A percentile compares a stretch with the other conserved stretches of the same genome.
These are phyloP conservation scores for Pitangus sulphuratus DNA, from an alignment of 2,797 vertebrate genomes.

Conservation along the genomic window DNA sequence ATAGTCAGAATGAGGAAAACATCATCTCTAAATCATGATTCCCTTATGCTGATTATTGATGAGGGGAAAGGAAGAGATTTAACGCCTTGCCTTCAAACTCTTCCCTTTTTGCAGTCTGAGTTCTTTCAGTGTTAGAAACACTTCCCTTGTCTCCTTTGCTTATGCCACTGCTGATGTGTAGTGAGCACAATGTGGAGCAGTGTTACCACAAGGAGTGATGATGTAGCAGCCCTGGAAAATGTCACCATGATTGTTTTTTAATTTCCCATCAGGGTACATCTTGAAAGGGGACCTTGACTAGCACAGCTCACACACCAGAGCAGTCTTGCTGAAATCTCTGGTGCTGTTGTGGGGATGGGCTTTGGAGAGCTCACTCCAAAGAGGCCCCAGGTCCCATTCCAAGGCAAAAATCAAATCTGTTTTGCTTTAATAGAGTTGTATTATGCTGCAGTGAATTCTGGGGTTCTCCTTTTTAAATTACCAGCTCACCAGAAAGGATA, in stretches of 20 bases:
- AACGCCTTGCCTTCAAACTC: neutral
- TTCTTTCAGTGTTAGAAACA: neutral
- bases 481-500: neutral
- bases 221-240: neutral
- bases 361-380: neutral
- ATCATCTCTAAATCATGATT: neutral
- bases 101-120: neutral
- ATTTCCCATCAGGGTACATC: neutral
- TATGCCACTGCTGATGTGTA: neutral
- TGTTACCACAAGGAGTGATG: neutral
- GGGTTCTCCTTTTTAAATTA: conserved; percentile 6
- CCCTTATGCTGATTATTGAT: neutral
- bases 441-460: neutral
- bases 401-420: neutral
- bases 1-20: neutral
- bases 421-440: neutral
- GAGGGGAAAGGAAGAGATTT: accelerated
- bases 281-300: neutral
- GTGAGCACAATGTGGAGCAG: neutral
- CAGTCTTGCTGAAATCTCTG: neutral
- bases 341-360: neutral
- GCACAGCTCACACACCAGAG: neutral
- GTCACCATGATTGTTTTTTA: neutral
- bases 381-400: neutral
- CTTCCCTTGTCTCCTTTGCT: neutral